A percentile compares a stretch with the other conserved stretches of the same genome.
Conservation (phyloP, 2,113 vertebrate genomes). For the Spilogale gracilis region DNA sequence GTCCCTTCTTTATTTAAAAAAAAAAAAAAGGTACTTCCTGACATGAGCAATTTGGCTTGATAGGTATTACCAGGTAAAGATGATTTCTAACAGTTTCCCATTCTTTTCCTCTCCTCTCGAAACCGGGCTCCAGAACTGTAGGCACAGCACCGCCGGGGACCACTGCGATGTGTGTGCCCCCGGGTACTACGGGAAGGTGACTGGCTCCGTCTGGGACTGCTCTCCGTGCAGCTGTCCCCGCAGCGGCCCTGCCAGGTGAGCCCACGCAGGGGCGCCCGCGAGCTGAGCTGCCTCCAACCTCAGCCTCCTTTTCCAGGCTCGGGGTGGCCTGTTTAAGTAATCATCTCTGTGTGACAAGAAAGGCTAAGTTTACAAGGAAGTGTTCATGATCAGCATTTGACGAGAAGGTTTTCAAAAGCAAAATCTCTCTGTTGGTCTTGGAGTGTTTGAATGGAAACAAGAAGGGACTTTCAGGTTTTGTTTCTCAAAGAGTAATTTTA, state of each 20-base stretch:
- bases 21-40: background rate
- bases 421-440: background rate
- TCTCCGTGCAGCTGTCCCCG: conserved; percentile 94
- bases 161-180: conserved; percentile 91
- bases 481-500: background rate
- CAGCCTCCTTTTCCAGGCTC: background rate
- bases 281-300: accelerated
- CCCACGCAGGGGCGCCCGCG: accelerated
- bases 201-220: conserved; percentile 91
- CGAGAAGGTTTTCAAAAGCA: background rate
- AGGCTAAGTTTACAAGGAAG: background rate
- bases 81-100: background rate
- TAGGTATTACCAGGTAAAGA: accelerated
- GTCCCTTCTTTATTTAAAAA: background rate
- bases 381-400: background rate
- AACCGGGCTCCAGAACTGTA: conserved; percentile 89
- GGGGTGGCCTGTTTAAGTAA: background rate
- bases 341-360: background rate
- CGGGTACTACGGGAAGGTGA: conserved; percentile 93
- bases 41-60: background rate
- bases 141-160: conserved; percentile 92
- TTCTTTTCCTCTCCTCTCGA: conserved; percentile 55
- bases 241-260: conserved; percentile 90
- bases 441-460: background rate
- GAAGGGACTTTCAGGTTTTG: background rate